phyloP scores from a whole-genome alignment of 2,113 vertebrate genomes.

The Pedionomus torquatus region DNA sequence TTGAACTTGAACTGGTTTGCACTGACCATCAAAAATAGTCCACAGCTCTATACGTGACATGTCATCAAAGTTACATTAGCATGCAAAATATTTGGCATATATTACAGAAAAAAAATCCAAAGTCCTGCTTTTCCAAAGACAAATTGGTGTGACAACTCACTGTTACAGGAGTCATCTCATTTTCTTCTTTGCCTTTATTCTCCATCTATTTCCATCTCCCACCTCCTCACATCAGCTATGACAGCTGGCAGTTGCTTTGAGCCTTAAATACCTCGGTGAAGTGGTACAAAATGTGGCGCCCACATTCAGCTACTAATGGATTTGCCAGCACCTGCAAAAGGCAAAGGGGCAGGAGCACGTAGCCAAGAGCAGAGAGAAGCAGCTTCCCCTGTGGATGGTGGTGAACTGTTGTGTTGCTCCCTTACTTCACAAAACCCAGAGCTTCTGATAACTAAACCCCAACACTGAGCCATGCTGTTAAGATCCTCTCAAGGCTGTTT shows the following conservation, averaged over 20 bases:
- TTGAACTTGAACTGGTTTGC: background rate
- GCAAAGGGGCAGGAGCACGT: fast-evolving
- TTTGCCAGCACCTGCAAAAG: background rate
- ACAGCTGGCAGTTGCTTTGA: background rate
- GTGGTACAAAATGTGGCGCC: fast-evolving
- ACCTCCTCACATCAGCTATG: background rate
- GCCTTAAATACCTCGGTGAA: background rate
- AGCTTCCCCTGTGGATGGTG: background rate
- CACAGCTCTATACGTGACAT: background rate
- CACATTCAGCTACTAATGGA: background rate
- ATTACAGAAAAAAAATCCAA: background rate
- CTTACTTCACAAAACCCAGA: background rate
- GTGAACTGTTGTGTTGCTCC: fast-evolving
- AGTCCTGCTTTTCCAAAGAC: background rate
- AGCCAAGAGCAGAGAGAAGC: background rate
- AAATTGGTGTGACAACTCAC: background rate
- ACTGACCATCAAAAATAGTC: background rate
- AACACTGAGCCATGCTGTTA: background rate
- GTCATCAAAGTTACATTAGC: background rate
- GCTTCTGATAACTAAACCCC: background rate
- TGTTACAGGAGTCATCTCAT: background rate
- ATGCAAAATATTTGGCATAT: background rate
- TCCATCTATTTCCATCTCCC: background rate
- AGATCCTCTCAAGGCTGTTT: background rate
- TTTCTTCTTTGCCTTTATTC: background rate